phyloP scores from a whole-genome alignment of 2,797 vertebrate species.

The Sebastolobus altivelis region DNA sequence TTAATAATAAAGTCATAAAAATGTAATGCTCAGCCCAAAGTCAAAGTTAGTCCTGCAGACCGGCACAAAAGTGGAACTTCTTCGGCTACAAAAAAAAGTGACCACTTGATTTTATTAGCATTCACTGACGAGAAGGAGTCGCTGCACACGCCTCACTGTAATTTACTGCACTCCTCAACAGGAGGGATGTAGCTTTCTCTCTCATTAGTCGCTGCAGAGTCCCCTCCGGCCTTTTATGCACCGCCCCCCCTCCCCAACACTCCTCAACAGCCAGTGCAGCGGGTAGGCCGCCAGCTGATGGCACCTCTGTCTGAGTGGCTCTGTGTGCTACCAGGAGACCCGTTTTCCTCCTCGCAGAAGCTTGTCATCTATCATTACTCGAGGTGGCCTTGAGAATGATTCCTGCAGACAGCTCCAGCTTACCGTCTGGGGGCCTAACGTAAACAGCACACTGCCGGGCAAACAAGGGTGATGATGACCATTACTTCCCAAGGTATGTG shows the following conservation, averaged over 20 bases:
- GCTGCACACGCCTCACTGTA: conserved; percentile 25
- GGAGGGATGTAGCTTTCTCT: conserved; percentile 34
- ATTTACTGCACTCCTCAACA: conserved; percentile 52
- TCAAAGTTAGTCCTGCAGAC: conserved; percentile 17
- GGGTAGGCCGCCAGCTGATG: conserved; percentile 54
- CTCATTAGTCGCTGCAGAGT: conserved; percentile 48
- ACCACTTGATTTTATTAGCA: conserved; percentile 47
- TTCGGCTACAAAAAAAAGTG: conserved; percentile 32
- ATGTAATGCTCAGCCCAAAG: conserved; percentile 21
- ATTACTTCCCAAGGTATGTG: conserved; percentile 49
- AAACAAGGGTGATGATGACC: conserved; percentile 72
- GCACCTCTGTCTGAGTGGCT: conserved; percentile 60
- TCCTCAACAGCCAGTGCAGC: conserved; percentile 18
- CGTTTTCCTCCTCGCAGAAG: conserved; percentile 64
- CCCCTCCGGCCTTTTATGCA: conserved; percentile 41
- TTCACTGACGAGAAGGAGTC: conserved; percentile 34
- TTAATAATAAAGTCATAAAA: conserved; percentile 25
- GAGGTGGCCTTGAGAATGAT: conserved; percentile 71
- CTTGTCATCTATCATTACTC: conserved; percentile 79
- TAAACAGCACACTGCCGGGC: conserved; percentile 67
- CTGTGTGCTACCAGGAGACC: conserved; percentile 51
- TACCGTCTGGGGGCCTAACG: conserved; percentile 59
- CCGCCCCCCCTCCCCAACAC: conserved; percentile 2
- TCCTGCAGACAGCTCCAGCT: conserved; percentile 68
- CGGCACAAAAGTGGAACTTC: conserved; percentile 9